Evolutionary conservation across 2,888 invertebrate species (phyloP).

Genomic region (Chrysodeixis includens): DNA sequence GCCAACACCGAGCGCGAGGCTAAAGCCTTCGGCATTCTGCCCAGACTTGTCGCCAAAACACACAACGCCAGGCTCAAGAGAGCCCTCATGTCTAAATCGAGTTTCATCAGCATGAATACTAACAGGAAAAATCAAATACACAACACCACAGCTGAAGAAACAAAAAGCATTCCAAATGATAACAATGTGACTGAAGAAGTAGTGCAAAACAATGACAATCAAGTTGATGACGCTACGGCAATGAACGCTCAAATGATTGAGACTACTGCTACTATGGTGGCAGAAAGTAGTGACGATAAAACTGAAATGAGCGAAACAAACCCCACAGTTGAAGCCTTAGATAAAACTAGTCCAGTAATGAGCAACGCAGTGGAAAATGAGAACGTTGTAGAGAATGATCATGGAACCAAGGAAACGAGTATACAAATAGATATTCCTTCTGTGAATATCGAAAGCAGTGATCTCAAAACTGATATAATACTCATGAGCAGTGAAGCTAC

Average conservation of each 20-base stretch:
- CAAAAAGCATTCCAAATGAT: conserved; percentile 27
- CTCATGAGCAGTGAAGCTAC: conserved; percentile 46
- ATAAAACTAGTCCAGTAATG: background rate
- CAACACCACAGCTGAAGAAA: conserved; percentile 38
- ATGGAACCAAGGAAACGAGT: conserved; percentile 28
- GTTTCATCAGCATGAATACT: conserved; percentile 48
- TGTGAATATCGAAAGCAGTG: conserved; percentile 28
- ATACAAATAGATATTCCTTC: conserved; percentile 50
- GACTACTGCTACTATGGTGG: conserved; percentile 6
- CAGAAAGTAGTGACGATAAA: conserved; percentile 11
- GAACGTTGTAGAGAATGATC: conserved; percentile 15
- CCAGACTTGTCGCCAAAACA: conserved; percentile 62
- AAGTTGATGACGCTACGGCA: background rate
- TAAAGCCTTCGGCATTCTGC: conserved; percentile 74
- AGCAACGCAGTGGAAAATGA: conserved; percentile 12
- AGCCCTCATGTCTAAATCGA: conserved; percentile 43
- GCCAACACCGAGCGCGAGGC: conserved; percentile 76
- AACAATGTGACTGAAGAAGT: background rate
- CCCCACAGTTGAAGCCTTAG: background rate
- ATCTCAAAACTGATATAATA: conserved; percentile 54
- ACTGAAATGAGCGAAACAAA: conserved; percentile 14
- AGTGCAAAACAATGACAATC: conserved; percentile 11
- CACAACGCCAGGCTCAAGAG: conserved; percentile 62
- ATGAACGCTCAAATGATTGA: conserved; percentile 17
- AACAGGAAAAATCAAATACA: conserved; percentile 45